A percentile compares a stretch with the other conserved stretches of the same genome.
Conservation (phyloP, 2,113 vertebrate species). For the Vulpes vulpes region DNA sequence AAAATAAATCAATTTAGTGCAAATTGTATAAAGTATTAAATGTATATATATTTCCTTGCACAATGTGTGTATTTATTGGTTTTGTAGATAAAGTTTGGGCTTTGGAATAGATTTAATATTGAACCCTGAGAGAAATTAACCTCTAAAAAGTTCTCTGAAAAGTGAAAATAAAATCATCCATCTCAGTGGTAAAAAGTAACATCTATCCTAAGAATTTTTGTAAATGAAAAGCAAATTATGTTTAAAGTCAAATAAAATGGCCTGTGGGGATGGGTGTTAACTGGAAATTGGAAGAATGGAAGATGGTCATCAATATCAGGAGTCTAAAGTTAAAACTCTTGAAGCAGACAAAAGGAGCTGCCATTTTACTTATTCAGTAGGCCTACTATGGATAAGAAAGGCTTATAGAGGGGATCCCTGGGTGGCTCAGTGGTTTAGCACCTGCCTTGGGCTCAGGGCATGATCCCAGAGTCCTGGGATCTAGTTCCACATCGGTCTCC, state of each 20-base stretch:
- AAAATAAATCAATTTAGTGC: conserved; percentile 9
- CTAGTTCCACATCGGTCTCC: no score
- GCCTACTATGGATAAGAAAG: background rate
- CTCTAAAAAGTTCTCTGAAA: background rate
- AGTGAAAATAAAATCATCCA: background rate
- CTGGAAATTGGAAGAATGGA: no score
- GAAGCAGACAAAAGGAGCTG: background rate
- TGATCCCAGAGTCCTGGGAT: no score
- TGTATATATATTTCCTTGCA: background rate
- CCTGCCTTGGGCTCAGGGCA: no score
- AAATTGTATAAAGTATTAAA: background rate
- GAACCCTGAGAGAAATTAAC: background rate
- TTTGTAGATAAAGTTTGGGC: background rate
- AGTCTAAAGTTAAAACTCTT: background rate
- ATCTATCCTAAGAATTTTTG: background rate
- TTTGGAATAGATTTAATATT: background rate
- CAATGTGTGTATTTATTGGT: background rate
- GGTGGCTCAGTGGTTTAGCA: no score
- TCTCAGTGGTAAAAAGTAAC: background rate
- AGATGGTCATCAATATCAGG: background rate
- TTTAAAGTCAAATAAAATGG: background rate
- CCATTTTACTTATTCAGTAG: background rate
- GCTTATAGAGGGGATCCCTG: background rate
- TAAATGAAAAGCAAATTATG: background rate
- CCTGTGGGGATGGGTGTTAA: background rate